These are phyloP conservation scores for Anthonomus grandis DNA, from an alignment of 1,140 invertebrate genomes.

Conservation along the genomic window DNA sequence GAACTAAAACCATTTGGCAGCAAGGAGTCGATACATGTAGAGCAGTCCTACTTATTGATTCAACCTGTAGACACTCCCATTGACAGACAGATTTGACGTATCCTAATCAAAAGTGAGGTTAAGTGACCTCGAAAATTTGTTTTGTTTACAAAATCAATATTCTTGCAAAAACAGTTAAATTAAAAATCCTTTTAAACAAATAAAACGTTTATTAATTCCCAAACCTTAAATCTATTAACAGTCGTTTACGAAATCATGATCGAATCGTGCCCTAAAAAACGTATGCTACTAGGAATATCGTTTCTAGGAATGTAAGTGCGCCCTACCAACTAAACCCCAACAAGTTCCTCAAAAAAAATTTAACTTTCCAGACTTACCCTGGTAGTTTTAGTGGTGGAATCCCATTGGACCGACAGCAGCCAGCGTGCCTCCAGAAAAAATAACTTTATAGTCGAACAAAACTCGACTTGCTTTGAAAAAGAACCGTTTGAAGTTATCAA, in stretches of 20 bases:
- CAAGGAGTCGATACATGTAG: too few species aligned
- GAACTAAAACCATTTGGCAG: too few species aligned
- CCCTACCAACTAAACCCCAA: constrained; percentile 10
- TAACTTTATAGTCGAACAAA: constrained; percentile 66
- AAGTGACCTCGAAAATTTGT: too few species aligned
- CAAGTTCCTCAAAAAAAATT: neutral
- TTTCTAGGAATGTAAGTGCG: constrained; percentile 58
- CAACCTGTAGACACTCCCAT: too few species aligned
- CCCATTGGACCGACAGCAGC: constrained; percentile 60
- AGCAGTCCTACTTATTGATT: too few species aligned
- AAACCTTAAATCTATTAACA: too few species aligned
- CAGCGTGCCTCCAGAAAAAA: constrained; percentile 47
- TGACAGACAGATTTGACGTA: too few species aligned
- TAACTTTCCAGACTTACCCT: constrained; percentile 64
- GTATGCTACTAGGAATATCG: constrained; percentile 62
- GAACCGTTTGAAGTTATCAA: constrained; percentile 67
- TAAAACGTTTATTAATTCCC: too few species aligned
- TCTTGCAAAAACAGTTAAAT: too few species aligned
- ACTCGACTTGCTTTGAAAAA: constrained; percentile 68
- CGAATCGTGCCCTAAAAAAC: constrained; percentile 65
- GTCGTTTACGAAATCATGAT: constrained; percentile 57
- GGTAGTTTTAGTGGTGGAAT: constrained; percentile 74
- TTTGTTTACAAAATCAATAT: too few species aligned
- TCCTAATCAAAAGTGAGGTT: too few species aligned
- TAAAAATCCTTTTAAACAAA: too few species aligned